phyloP scores from a whole-genome alignment of 2,888 invertebrate genomes.

The Mesopsocus fuscifrons region DNA sequence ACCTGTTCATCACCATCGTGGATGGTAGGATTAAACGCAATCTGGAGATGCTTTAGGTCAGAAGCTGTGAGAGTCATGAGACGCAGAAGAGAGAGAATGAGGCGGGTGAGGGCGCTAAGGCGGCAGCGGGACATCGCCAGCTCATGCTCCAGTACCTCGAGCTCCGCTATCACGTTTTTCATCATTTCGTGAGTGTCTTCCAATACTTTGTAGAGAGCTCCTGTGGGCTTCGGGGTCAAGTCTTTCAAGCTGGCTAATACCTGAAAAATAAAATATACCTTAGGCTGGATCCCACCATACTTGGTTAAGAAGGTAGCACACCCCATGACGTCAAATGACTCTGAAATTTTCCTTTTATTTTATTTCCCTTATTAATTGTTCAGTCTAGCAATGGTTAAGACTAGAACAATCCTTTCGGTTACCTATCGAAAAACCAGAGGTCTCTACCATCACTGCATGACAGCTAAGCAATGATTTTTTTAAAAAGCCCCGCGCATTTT shows the following conservation, averaged over 20 bases:
- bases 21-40: slow-evolving; percentile 20
- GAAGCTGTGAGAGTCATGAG: slow-evolving; percentile 21
- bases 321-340: no score
- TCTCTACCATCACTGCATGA: no score
- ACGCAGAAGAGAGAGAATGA: slow-evolving; percentile 20
- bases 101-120: slow-evolving; percentile 21
- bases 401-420: no score
- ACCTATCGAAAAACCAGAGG: no score
- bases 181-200: slow-evolving; percentile 47
- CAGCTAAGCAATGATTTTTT: no score
- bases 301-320: no score
- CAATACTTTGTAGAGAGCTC: slow-evolving; percentile 48
- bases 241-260: slow-evolving; percentile 54
- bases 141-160: slow-evolving; percentile 27
- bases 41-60: slow-evolving; percentile 19
- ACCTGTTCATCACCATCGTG: slow-evolving; percentile 24
- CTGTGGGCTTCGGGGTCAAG: slow-evolving; percentile 52
- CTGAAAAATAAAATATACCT: not conserved
- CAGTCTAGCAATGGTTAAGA: no score
- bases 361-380: no score
- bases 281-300: no score
- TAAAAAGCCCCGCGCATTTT: no score
- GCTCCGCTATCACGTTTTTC: slow-evolving; percentile 28
- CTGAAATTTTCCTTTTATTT: no score
- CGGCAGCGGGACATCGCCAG: slow-evolving; percentile 21